These are phyloP conservation scores for Sylvietta virens DNA, from an alignment of 2,113 vertebrate genomes.

Conservation along the genomic window DNA sequence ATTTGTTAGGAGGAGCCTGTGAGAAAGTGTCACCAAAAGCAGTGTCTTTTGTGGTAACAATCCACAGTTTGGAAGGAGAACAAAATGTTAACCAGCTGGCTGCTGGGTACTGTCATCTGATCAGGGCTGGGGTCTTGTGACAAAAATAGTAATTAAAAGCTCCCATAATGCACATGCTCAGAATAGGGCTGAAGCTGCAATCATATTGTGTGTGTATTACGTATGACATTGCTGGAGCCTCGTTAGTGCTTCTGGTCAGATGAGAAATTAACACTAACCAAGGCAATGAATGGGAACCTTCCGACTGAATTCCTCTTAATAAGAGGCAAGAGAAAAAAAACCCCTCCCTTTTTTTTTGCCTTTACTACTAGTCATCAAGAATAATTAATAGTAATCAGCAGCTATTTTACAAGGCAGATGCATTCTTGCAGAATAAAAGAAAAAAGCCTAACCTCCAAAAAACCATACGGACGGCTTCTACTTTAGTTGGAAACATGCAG, in stretches of 20 bases:
- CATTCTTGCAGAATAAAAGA: background rate
- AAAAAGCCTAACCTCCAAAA: background rate
- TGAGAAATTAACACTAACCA: background rate
- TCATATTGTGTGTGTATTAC: background rate
- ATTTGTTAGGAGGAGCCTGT: background rate
- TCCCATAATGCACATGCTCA: background rate
- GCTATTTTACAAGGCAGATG: background rate
- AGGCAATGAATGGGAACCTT: background rate
- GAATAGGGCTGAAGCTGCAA: background rate
- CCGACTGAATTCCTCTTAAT: background rate
- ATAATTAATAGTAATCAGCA: background rate
- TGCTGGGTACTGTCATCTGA: background rate
- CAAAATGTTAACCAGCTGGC: background rate
- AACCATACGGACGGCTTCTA: background rate
- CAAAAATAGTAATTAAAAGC: conserved; percentile 8
- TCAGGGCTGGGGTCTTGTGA: background rate
- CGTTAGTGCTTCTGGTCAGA: background rate
- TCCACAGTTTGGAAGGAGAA: background rate
- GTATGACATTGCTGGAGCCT: background rate
- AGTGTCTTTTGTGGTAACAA: background rate
- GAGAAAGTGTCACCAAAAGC: background rate
- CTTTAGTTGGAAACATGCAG: background rate
- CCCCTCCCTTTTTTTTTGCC: background rate
- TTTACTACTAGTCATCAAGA: background rate
- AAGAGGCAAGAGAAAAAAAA: background rate